Evolutionary conservation across 2,797 vertebrate genomes (phyloP).

Genomic region (Antrozous pallidus): DNA sequence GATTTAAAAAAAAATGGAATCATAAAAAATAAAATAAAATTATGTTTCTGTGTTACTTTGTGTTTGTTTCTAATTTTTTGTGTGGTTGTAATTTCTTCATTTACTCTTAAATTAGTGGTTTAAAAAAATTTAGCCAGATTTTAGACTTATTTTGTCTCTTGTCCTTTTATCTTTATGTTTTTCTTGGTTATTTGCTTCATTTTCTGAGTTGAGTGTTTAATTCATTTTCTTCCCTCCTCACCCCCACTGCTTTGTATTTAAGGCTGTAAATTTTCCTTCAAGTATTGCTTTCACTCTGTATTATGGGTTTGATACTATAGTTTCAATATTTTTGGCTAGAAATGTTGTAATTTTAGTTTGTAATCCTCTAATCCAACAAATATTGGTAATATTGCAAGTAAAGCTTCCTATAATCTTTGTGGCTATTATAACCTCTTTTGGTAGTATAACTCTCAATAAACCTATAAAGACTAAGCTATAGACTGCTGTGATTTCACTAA

Average conservation of each 20-base stretch:
- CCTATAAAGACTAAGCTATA: not conserved
- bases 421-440: not conserved
- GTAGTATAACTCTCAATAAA: not conserved
- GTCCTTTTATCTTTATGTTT: not conserved
- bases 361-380: not conserved
- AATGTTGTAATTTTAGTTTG: not conserved
- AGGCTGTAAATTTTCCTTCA: not conserved
- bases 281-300: not conserved
- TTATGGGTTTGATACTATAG: not conserved
- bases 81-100: not conserved
- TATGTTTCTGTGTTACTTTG: not conserved
- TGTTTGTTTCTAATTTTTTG: slow-evolving; percentile 4
- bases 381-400: not conserved
- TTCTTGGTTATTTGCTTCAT: not conserved
- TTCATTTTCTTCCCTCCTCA: not conserved
- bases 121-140: not conserved
- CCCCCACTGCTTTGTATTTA: not conserved
- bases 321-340: not conserved
- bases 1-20: too few relatives aligned
- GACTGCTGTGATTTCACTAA: not conserved
- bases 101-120: not conserved
- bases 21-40: not conserved
- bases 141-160: not conserved
- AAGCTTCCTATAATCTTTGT: not conserved
- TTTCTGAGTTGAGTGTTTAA: not conserved